Evolutionary conservation across 2,888 invertebrate species (phyloP).

Genomic region (Chymomyza procnemis): DNA sequence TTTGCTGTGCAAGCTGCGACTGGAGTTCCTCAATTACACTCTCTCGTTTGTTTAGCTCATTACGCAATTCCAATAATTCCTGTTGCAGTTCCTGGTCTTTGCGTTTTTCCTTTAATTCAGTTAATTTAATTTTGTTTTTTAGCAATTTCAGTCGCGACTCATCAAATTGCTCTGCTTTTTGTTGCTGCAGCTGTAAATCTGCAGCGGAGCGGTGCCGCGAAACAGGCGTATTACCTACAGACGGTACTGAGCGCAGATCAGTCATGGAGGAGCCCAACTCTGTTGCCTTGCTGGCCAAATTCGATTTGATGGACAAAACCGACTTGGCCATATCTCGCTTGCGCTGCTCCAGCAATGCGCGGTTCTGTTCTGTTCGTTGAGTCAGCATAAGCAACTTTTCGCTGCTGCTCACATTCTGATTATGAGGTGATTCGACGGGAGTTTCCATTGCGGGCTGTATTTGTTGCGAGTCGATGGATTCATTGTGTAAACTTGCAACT

Average conservation of each 20-base stretch:
- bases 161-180: constrained; percentile 56
- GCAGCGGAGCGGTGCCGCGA: constrained; percentile 75
- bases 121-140: constrained; percentile 73
- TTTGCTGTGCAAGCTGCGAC: constrained; percentile 16
- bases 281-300: constrained; percentile 72
- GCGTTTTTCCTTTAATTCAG: constrained; percentile 57
- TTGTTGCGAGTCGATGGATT: constrained; percentile 30
- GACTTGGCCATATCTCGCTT: constrained; percentile 81
- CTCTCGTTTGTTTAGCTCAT: constrained; percentile 76
- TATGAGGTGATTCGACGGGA: background rate
- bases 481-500: background rate
- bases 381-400: constrained; percentile 80
- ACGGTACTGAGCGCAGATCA: constrained; percentile 66
- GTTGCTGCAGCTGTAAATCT: constrained; percentile 67
- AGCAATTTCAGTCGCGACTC: constrained; percentile 76
- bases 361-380: constrained; percentile 81
- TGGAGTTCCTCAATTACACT: constrained; percentile 88
- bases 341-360: constrained; percentile 80
- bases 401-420: constrained; percentile 72
- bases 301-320: constrained; percentile 53
- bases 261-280: constrained; percentile 78
- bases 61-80: constrained; percentile 53
- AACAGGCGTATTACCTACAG: constrained; percentile 42
- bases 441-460: background rate
- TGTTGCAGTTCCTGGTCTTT: constrained; percentile 71